Percentiles rank a stretch among this genome's conserved stretches.
phyloP scores from a whole-genome alignment of 2,113 vertebrate genomes.

The Callipepla squamata region DNA sequence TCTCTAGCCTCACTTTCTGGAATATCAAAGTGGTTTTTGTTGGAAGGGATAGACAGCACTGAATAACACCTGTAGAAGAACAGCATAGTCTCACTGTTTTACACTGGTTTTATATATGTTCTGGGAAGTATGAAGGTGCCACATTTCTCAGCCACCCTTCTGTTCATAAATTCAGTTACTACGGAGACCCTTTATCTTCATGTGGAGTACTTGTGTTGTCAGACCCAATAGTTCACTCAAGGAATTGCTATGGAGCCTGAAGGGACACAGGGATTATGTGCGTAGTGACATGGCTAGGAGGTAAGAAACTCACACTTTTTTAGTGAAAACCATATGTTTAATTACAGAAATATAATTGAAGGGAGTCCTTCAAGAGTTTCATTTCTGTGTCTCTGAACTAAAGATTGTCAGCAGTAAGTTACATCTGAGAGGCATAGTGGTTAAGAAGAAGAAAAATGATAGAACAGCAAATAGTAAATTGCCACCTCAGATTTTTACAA shows the following conservation, averaged over 20 bases:
- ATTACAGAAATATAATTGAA: neutral
- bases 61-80: neutral
- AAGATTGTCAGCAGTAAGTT: neutral
- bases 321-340: neutral
- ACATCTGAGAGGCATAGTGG: neutral
- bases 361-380: neutral
- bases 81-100: neutral
- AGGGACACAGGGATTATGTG: neutral
- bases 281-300: neutral
- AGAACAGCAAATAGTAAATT: neutral
- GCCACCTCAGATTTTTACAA: neutral
- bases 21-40: constrained; percentile 23
- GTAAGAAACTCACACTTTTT: neutral
- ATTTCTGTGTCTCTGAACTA: neutral
- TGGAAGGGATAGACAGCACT: neutral
- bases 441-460: neutral
- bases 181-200: neutral
- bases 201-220: neutral
- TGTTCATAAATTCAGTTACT: neutral
- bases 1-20: neutral
- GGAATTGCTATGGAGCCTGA: neutral
- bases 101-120: neutral
- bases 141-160: neutral
- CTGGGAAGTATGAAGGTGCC: rapidly evolving
- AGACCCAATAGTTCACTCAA: neutral